Base-by-base conservation (phyloP, 2,113 vertebrate genomes). In the Pachycephala philippinensis region DNA sequence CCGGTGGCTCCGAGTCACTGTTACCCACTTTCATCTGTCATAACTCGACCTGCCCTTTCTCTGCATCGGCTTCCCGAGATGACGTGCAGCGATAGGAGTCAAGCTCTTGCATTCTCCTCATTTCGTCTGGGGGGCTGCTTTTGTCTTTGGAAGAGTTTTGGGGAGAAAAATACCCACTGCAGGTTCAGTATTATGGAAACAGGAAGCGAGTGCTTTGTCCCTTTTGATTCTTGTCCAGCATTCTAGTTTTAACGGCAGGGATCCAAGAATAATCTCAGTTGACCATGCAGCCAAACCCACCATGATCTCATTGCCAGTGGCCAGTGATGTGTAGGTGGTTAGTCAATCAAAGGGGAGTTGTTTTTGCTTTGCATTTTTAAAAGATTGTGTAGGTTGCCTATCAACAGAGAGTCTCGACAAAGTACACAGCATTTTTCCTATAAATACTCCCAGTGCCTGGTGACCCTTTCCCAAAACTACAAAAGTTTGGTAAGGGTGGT, bases 251-350 rank as follows among this genome's bases (percentile, higher is more conserved):
- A 65, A 52, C 10, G 94, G 95, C 94, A 85, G 31, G 26, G 54
- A 70, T 95, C 96, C 97, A 97, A 94, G 66, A 95, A 95, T 81
- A 96, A 97, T 82, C 88, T 49, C 20, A 31, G 50, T n/a, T 89
- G 94, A 85, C 87, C 63, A 2, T 28, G 70, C 3, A 2, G 85
- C 88, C 92, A 90, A 68, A 74, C 79, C 12, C 53, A 68, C 15
- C 10, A 53, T 93, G 91, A 94, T 80, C 81, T 96, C 89, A 90
- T 52, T 90, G 84, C 65, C 75, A 89, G 65, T 91, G 86, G 87
- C 87, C 77, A 94, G 65, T 49, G 71, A 60, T 66, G 87, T 7
- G 9, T 66, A 75, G 78, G 44, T 84, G 65, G 71, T 78, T 77
- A 56, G 53, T 56, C 72, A 89, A 89, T 60, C 74, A 83, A 65